Conservation (phyloP, 2,797 vertebrate species). For the Muscicapa striata region DNA sequence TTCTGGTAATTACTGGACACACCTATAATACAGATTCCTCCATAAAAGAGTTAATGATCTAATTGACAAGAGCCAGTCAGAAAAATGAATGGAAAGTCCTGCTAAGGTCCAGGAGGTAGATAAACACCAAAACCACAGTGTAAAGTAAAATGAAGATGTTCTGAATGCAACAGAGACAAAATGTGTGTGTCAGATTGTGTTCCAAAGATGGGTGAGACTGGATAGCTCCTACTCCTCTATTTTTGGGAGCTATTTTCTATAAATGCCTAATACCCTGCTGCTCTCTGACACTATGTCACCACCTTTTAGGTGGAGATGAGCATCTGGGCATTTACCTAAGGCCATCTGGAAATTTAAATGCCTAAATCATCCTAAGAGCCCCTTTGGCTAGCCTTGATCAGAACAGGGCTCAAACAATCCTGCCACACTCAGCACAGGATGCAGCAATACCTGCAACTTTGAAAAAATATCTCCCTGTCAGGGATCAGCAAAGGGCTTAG, state of each 20-base stretch:
- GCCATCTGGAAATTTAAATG: background rate
- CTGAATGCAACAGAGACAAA: background rate
- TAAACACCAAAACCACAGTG: background rate
- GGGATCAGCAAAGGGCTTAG: background rate
- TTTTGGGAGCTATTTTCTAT: background rate
- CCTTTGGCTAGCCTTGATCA: background rate
- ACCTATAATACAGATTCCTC: background rate
- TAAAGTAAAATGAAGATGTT: background rate
- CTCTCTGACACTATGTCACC: background rate
- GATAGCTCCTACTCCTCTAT: background rate
- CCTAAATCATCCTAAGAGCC: background rate
- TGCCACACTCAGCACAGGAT: background rate
- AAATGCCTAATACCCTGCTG: background rate
- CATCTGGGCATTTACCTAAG: background rate
- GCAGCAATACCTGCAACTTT: background rate
- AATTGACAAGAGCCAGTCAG: background rate
- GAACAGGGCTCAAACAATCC: background rate
- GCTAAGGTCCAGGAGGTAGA: background rate
- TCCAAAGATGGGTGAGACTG: background rate
- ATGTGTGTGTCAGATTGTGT: background rate
- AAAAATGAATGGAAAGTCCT: background rate
- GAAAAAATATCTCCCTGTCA: background rate
- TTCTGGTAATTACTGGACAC: background rate
- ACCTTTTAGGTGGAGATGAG: background rate
- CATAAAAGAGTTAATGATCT: background rate